Evolutionary conservation across 1,140 invertebrate genomes (phyloP), one percentile per base, ranked within the genome.

Genomic region (Cydia splendana): DNA sequence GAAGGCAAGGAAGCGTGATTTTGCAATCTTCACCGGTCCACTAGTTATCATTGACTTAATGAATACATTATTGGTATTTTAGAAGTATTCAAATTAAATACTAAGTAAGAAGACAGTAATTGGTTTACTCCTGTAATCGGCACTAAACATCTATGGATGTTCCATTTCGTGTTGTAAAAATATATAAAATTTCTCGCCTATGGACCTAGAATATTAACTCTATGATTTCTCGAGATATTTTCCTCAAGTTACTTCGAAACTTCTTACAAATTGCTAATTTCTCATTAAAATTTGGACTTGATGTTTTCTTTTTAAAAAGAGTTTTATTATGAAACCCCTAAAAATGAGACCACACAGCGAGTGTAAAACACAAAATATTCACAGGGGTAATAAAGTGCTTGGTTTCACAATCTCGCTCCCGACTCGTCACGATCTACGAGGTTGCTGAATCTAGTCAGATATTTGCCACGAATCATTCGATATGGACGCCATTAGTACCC

Each of bases 401-500:
- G 73, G 48, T 74, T 74, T 74, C 73, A 53, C 42, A 74, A 74
- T 34, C 18, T 51, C 28, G 20, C 73, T 74, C 48, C 73, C 28
- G 15, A 48, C 38, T 74, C 42, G 81, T 84, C 84, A 83, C 81
- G 86, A 87, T 81, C 79, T 78, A 74, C 78, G 38, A 69, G 79
- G 80, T 83, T 82, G 79, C 77, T 81, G 77, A 82, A 79, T 78
- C 73, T 81, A 78, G 78, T 81, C 79, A 74, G 81, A 83, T 84
- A 79, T 84, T 71, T 71, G 34, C 67, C 67, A 71, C 34, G 67
- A 71, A 71, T 71, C 67, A 38, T 45, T 71, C n/a, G 2, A 71
- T 71, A 38, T 71, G 34, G 34, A 38, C 34, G 13, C 5, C 67
- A 71, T 71, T 38, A 38, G 34, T 18, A 18, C 38, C n/a, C 30